A percentile compares a stretch with the other conserved stretches of the same genome.
Conservation (phyloP, 2,797 vertebrate genomes). For the Gadopsis marmoratus region DNA sequence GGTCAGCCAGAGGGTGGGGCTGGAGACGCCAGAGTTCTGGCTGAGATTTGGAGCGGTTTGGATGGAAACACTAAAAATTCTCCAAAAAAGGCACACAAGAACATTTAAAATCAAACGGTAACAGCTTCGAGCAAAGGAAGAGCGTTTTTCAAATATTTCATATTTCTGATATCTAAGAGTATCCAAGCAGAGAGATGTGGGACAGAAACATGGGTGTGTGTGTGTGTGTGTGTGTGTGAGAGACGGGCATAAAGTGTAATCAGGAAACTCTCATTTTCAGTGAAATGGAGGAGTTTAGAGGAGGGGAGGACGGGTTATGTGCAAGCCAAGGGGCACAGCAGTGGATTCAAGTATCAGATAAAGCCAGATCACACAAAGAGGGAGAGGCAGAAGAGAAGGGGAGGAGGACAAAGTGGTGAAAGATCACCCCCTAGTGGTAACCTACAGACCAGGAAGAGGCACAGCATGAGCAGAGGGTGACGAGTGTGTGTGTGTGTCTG, state of each 20-base stretch:
- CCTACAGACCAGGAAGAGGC: slow-evolving; percentile 6
- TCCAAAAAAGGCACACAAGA: background rate
- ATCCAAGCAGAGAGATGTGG: background rate
- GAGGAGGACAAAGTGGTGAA: slow-evolving; percentile 38
- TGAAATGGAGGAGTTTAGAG: background rate
- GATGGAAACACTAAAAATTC: background rate
- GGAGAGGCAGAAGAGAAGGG: background rate
- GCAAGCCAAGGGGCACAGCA: background rate
- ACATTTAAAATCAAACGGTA: slow-evolving; percentile 7
- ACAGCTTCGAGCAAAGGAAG: background rate
- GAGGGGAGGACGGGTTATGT: background rate
- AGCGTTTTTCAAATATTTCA: background rate
- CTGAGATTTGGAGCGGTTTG: slow-evolving; percentile 17
- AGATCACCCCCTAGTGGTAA: slow-evolving; percentile 77
- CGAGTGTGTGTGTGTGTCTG: background rate
- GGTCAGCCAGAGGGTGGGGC: slow-evolving; percentile 65
- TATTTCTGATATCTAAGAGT: slow-evolving; percentile 8
- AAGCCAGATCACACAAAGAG: slow-evolving; percentile 62
- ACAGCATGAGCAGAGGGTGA: background rate
- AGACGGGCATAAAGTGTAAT: background rate
- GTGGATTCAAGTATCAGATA: slow-evolving; percentile 27
- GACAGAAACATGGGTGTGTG: background rate
- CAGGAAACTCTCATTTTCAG: slow-evolving; percentile 12
- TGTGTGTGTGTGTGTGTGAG: too few relatives aligned
- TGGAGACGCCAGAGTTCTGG: slow-evolving; percentile 19